phyloP scores from a whole-genome alignment of 2,888 invertebrate genomes.

The Cephonodes hylas region DNA sequence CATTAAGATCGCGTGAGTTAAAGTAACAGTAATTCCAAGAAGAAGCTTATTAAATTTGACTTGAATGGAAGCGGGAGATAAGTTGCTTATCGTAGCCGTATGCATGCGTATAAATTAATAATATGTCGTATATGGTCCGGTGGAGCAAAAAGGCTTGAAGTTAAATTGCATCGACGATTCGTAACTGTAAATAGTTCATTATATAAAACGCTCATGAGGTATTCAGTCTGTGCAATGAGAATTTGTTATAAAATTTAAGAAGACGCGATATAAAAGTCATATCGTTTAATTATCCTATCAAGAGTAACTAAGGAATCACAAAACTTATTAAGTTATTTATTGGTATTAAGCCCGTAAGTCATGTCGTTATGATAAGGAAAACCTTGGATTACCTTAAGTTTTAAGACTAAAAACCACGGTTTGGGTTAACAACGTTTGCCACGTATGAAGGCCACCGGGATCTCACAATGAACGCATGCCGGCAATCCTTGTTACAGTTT shows the following conservation, averaged over 20 bases:
- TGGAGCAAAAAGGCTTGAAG: neutral
- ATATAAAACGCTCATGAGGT: neutral
- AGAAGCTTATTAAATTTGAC: conserved; percentile 12
- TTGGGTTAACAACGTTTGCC: too few species aligned
- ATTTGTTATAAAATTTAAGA: neutral
- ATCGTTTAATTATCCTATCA: too few species aligned
- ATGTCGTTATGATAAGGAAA: too few species aligned
- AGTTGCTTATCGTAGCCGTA: neutral
- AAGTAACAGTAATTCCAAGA: conserved; percentile 10
- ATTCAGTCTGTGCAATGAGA: too few species aligned
- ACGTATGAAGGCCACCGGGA: too few species aligned
- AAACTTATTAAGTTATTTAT: too few species aligned
- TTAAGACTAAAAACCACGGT: too few species aligned
- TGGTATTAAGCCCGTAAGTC: too few species aligned
- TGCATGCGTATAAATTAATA: neutral
- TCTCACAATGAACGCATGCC: too few species aligned
- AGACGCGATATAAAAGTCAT: neutral
- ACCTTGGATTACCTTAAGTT: too few species aligned
- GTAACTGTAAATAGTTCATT: neutral
- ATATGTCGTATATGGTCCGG: neutral
- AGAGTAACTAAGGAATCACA: too few species aligned
- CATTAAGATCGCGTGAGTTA: conserved; percentile 4
- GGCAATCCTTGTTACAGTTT: too few species aligned
- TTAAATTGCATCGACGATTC: neutral
- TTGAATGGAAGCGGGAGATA: conserved; percentile 2